Conservation (phyloP, 2,888 invertebrate species). For the Cyclophora albipunctata region DNA sequence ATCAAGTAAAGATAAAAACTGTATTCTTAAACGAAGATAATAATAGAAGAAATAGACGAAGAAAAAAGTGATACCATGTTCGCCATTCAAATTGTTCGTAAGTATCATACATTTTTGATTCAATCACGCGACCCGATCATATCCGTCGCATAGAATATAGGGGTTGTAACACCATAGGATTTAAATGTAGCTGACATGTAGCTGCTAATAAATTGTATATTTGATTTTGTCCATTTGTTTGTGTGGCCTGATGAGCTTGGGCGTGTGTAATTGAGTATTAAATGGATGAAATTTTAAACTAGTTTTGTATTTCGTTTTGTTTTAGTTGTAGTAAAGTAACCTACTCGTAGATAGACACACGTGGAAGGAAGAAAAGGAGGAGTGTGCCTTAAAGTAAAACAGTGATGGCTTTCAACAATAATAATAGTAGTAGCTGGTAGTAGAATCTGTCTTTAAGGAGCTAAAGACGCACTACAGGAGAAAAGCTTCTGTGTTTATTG, state of each 20-base stretch:
- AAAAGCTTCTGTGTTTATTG: no score
- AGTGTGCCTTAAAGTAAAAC: no score
- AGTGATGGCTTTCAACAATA: no score
- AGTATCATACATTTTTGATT: conserved; percentile 31
- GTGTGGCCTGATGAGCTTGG: not conserved
- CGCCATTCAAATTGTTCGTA: conserved; percentile 14
- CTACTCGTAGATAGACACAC: no score
- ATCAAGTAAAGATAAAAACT: no score
- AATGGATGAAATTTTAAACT: not conserved
- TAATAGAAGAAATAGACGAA: no score
- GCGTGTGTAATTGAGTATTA: not conserved
- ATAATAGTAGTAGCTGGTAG: no score
- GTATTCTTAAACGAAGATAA: no score
- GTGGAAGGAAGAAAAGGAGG: no score
- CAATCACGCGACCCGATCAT: conserved; percentile 39
- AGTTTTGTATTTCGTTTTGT: not conserved
- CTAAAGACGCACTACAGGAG: no score
- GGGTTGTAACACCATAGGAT: conserved; percentile 32
- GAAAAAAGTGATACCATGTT: no score
- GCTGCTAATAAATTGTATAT: conserved; percentile 32
- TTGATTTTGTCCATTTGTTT: conserved; percentile 17
- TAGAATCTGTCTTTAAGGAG: no score
- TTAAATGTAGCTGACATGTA: conserved; percentile 30
- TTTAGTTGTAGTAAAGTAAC: not conserved
- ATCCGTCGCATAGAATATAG: conserved; percentile 33